Evolutionary conservation across 1,140 invertebrate species (phyloP).

Genomic region (Proales similis): DNA sequence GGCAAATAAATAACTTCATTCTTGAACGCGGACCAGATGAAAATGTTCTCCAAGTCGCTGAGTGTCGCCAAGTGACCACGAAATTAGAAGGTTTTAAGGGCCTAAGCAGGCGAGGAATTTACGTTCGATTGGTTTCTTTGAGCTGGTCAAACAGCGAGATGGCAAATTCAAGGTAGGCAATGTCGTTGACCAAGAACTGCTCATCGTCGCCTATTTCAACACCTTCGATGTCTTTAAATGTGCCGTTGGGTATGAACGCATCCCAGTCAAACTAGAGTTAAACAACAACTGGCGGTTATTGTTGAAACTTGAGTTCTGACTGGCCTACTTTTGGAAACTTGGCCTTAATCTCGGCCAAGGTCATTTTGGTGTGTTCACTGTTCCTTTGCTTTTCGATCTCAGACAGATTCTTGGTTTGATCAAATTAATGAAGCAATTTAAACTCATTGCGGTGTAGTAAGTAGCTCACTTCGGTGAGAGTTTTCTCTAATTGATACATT

Average conservation of each 20-base stretch:
- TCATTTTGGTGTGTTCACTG: constrained; percentile 14
- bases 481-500: constrained; percentile 33
- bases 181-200: constrained; percentile 22
- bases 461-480: constrained; percentile 1
- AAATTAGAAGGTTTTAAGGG: no score
- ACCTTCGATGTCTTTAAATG: constrained; percentile 20
- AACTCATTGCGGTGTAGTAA: not conserved
- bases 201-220: constrained; percentile 5
- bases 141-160: not conserved
- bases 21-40: constrained; percentile 33
- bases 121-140: not conserved
- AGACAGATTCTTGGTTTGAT: not conserved
- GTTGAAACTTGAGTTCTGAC: not conserved
- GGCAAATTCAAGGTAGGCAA: not conserved
- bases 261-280: constrained; percentile 24
- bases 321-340: constrained; percentile 1
- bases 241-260: constrained; percentile 17
- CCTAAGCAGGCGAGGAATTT: not conserved
- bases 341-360: not conserved
- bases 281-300: not conserved
- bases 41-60: constrained; percentile 31
- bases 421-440: not conserved
- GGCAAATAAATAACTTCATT: constrained; percentile 22
- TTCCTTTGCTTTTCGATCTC: constrained; percentile 29
- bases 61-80: not conserved